phyloP scores from a whole-genome alignment of 2,888 invertebrate genomes.

The Cephus nigrinus region DNA sequence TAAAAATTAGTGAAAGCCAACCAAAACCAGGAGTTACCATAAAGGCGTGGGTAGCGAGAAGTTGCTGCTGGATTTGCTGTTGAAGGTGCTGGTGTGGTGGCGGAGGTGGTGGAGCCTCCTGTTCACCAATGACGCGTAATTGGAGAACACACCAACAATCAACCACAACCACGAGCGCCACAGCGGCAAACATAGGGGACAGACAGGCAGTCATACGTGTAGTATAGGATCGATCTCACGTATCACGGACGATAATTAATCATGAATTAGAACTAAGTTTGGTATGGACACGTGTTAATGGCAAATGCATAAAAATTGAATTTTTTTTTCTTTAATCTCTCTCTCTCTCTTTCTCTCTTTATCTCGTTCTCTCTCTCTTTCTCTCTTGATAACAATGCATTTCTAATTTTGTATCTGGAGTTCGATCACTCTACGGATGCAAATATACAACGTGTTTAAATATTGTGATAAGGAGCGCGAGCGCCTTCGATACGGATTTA shows the following conservation, averaged over 20 bases:
- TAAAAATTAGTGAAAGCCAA: conserved; percentile 65
- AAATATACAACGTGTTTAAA: too few relatives aligned
- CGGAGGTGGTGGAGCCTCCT: conserved; percentile 66
- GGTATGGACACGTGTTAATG: conserved; percentile 33
- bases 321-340: too few relatives aligned
- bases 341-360: too few relatives aligned
- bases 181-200: conserved; percentile 67
- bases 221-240: conserved; percentile 59
- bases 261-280: conserved; percentile 27
- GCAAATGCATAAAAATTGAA: too few relatives aligned
- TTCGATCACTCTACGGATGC: too few relatives aligned
- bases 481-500: too few relatives aligned
- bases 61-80: conserved; percentile 67
- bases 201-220: conserved; percentile 67
- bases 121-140: conserved; percentile 63
- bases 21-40: conserved; percentile 67
- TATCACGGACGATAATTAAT: conserved; percentile 51
- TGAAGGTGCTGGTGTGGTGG: conserved; percentile 65
- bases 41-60: conserved; percentile 67
- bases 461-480: too few relatives aligned
- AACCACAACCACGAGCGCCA: conserved; percentile 67
- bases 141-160: conserved; percentile 67
- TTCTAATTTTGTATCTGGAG: too few relatives aligned
- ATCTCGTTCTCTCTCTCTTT: too few relatives aligned
- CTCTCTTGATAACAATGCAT: too few relatives aligned